A percentile compares a stretch with the other conserved stretches of the same genome.
These are phyloP conservation scores for Tenthredo scrophulariae DNA, from an alignment of 2,888 invertebrate genomes.

Conservation along the genomic window DNA sequence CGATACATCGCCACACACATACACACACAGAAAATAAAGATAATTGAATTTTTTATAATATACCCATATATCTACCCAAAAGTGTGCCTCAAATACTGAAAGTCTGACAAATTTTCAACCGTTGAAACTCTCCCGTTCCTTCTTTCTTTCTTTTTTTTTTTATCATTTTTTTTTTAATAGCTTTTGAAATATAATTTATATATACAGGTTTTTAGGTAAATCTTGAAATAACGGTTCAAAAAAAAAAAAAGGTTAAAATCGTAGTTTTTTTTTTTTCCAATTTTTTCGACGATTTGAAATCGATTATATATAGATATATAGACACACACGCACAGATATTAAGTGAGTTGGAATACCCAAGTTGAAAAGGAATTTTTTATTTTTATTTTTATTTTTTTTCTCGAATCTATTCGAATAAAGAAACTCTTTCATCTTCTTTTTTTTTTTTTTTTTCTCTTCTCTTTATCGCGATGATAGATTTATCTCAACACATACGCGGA, in stretches of 20 bases:
- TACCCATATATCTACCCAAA: too few relatives aligned
- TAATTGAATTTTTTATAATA: background rate
- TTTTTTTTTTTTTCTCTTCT: background rate
- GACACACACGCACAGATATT: background rate
- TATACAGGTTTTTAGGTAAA: background rate
- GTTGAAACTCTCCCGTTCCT: too few relatives aligned
- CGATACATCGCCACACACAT: background rate
- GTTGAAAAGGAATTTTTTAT: background rate
- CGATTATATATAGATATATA: background rate
- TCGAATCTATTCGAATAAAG: background rate
- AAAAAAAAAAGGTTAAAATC: too few relatives aligned
- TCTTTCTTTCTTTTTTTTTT: too few relatives aligned
- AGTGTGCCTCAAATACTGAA: too few relatives aligned
- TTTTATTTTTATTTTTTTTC: too few relatives aligned
- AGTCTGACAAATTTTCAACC: too few relatives aligned
- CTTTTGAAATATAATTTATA: too few relatives aligned
- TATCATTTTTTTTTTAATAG: too few relatives aligned
- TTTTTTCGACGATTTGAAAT: background rate
- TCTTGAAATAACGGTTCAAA: background rate
- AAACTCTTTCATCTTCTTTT: slow-evolving; percentile 28
- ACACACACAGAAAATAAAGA: background rate
- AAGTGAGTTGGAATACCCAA: background rate
- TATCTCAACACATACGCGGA: slow-evolving; percentile 14
- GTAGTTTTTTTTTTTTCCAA: background rate
- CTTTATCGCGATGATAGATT: slow-evolving; percentile 7